These are phyloP conservation scores for Drosophila pseudotalamancana DNA, from an alignment of 2,888 invertebrate species.

Conservation along the genomic window DNA sequence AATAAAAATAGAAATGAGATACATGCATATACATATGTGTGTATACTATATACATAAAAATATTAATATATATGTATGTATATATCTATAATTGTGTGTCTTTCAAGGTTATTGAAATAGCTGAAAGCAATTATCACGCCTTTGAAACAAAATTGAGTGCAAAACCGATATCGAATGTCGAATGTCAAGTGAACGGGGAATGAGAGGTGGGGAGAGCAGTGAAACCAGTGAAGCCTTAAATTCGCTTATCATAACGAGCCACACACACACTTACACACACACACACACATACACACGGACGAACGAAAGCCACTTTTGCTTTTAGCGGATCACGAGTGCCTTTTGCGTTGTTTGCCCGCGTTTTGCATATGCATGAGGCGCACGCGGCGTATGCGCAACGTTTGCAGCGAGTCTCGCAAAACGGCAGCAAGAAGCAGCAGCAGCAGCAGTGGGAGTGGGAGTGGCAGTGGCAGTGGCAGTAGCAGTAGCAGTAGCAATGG, in stretches of 20 bases:
- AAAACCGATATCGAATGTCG: conserved; percentile 33
- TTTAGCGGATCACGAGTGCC: conserved; percentile 23
- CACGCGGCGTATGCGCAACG: conserved; percentile 55
- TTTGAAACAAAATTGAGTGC: conserved; percentile 49
- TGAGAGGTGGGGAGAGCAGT: conserved; percentile 15
- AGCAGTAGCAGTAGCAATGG: background rate
- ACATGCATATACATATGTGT: conserved; percentile 22
- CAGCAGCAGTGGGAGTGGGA: too few species aligned
- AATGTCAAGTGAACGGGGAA: background rate
- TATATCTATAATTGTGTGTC: background rate
- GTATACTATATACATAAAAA: background rate
- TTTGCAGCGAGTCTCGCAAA: conserved; percentile 7
- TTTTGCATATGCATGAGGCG: conserved; percentile 54
- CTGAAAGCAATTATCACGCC: conserved; percentile 59
- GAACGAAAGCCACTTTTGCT: conserved; percentile 18
- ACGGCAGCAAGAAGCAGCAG: background rate
- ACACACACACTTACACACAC: conserved; percentile 39
- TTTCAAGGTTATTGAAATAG: conserved; percentile 59
- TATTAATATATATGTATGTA: background rate
- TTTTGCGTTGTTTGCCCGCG: conserved; percentile 41
- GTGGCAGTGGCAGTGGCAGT: conserved; percentile 1
- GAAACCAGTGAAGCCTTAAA: conserved; percentile 64
- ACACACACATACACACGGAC: conserved; percentile 15
- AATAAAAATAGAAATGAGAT: background rate
- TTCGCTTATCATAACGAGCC: conserved; percentile 71